phyloP scores from a whole-genome alignment of 1,140 invertebrate genomes.

The Heliconius himera region DNA sequence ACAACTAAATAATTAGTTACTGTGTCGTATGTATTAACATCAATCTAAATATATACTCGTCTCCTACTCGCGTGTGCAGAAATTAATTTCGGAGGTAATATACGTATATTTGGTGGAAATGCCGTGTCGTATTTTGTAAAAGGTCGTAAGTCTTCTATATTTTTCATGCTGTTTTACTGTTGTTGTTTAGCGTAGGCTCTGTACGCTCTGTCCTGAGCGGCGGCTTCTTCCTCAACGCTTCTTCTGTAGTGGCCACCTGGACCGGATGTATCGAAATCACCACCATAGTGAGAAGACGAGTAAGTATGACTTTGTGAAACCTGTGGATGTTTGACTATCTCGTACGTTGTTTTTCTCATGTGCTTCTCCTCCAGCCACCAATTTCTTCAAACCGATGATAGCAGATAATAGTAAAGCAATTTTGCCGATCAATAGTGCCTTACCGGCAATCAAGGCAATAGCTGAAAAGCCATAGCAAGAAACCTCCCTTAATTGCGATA shows the following conservation, averaged over 20 bases:
- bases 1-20: not conserved
- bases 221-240: constrained; percentile 83
- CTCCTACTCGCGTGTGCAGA: constrained; percentile 51
- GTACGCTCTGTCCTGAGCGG: constrained; percentile 83
- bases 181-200: constrained; percentile 78
- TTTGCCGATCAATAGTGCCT: constrained; percentile 88
- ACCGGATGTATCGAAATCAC: constrained; percentile 83
- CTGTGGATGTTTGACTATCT: constrained; percentile 92
- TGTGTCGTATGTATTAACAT: constrained; percentile 51
- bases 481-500: constrained; percentile 87
- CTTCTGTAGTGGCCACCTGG: constrained; percentile 84
- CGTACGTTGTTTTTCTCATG: constrained; percentile 91
- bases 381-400: constrained; percentile 89
- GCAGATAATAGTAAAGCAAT: constrained; percentile 89
- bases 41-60: constrained; percentile 51
- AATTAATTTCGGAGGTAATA: constrained; percentile 40
- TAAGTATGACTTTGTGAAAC: constrained; percentile 89
- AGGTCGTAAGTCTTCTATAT: constrained; percentile 63
- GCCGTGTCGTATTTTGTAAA: constrained; percentile 63
- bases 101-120: constrained; percentile 36
- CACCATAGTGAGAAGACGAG: constrained; percentile 87
- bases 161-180: constrained; percentile 19
- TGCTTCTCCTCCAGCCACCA: constrained; percentile 83
- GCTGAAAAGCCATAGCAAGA: constrained; percentile 90
- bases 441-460: constrained; percentile 88